phyloP scores from a whole-genome alignment of 2,797 vertebrate genomes.

The Trachops cirrhosus region DNA sequence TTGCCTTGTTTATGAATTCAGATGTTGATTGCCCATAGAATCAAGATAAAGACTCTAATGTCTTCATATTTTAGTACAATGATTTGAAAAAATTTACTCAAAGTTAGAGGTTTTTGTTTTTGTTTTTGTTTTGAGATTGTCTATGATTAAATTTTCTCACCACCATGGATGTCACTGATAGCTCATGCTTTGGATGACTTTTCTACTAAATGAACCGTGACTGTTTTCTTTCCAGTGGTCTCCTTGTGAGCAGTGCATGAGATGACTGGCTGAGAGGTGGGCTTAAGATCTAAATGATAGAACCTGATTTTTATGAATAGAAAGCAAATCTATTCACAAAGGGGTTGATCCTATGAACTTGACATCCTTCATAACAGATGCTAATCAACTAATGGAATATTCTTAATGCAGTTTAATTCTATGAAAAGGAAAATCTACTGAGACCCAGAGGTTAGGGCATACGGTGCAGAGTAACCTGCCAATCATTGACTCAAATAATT shows the following conservation, averaged over 20 bases:
- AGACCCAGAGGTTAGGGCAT: neutral
- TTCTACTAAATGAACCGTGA: neutral
- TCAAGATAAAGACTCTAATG: neutral
- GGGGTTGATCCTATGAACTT: neutral
- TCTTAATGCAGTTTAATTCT: neutral
- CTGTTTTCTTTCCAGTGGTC: neutral
- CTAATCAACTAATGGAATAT: neutral
- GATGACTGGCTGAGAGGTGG: neutral
- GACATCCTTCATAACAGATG: fast-evolving
- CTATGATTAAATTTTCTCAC: neutral
- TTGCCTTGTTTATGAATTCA: neutral
- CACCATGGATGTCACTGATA: too few species aligned
- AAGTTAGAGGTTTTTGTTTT: neutral
- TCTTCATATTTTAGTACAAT: neutral
- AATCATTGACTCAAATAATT: neutral
- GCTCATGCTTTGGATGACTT: neutral
- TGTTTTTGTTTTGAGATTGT: neutral
- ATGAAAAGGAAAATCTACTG: neutral
- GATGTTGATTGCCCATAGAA: neutral
- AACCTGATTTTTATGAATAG: neutral
- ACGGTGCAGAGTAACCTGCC: neutral
- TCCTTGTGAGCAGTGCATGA: neutral
- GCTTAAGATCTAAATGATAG: neutral
- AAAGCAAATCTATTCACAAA: neutral
- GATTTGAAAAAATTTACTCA: neutral